Evolutionary conservation across 2,113 vertebrate genomes (phyloP), one percentile per base, ranked within the genome.

Genomic region (Colinus virginianus): DNA sequence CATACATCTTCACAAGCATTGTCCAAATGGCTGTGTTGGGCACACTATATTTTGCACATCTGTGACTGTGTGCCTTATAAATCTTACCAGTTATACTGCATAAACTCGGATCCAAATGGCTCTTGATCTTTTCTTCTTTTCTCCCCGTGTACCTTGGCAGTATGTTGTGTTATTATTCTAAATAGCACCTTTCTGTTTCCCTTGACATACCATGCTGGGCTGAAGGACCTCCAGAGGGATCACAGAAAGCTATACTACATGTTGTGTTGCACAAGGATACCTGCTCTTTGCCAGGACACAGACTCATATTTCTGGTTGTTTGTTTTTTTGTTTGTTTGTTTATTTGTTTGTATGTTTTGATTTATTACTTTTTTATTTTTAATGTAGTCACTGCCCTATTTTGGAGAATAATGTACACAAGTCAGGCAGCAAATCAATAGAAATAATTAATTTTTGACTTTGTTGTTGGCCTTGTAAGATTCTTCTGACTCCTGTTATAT

Each of bases 81-180:
- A n/a, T 61, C 26, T 45, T 53, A 23, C 5, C 8, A 28, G 5
- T 53, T 42, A 22, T 23, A 14, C 32, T n/a, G 13, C 8, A 71
- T 62, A 78, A 53, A 38, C 14, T 69, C 42, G 43, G 42, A 63
- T 5, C 17, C 17, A 20, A 55, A 49, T 51, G 25, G 9, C 3
- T 64, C n/a, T 43, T 61, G 25, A 63, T 40, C 16, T 62, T 61
- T 36, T 61, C 6, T 21, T 42, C 59, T 36, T 25, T 25, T 21
- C 5, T 3, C 1, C 17, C 11, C 5, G 2, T 40, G 34, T 36
- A 62, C 3, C 2, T 26, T n/a, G 18, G 11, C 5, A 49, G 19
- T 55, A 49, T n/a, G n/a, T 45, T 87, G 49, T 23, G 1, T 22
- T 36, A 49, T 15, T 34, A 36, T 9, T 62, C 20, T 61, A 34